Conservation (phyloP, 2,888 invertebrate species). For the Diabrotica balteata region DNA sequence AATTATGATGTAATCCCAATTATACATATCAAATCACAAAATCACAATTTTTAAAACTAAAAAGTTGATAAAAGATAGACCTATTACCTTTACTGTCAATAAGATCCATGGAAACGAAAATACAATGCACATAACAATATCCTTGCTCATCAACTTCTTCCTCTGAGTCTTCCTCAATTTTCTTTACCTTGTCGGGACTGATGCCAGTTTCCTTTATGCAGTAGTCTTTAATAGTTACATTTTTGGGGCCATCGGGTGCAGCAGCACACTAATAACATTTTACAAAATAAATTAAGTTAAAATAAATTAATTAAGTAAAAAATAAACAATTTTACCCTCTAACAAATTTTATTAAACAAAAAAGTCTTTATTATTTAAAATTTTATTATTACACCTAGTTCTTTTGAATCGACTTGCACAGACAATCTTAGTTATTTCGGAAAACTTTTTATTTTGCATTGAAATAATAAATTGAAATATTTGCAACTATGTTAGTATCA, state of each 20-base stretch:
- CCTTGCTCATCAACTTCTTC: slow-evolving; percentile 29
- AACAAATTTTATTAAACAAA: background rate
- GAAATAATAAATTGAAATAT: no score
- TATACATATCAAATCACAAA: background rate
- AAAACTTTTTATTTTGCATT: no score
- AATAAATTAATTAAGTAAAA: no score
- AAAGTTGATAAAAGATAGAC: background rate
- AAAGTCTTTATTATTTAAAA: background rate
- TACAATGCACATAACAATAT: slow-evolving; percentile 31
- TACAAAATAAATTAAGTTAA: background rate
- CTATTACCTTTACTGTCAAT: slow-evolving; percentile 23
- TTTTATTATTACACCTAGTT: background rate
- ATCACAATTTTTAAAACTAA: background rate
- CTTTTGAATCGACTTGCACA: no score
- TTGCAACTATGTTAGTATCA: no score
- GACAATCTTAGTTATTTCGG: no score
- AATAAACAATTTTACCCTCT: no score
- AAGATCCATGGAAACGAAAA: slow-evolving; percentile 21
- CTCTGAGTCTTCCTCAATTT: slow-evolving; percentile 23
- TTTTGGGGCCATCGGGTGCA: slow-evolving; percentile 5
- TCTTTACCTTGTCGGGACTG: slow-evolving; percentile 23
- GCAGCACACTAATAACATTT: slow-evolving; percentile 9
- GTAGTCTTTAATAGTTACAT: slow-evolving; percentile 25
- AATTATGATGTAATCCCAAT: no score
- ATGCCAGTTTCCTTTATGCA: slow-evolving; percentile 32